phyloP scores from a whole-genome alignment of 2,797 vertebrate species.

The Periophthalmus magnuspinnatus region DNA sequence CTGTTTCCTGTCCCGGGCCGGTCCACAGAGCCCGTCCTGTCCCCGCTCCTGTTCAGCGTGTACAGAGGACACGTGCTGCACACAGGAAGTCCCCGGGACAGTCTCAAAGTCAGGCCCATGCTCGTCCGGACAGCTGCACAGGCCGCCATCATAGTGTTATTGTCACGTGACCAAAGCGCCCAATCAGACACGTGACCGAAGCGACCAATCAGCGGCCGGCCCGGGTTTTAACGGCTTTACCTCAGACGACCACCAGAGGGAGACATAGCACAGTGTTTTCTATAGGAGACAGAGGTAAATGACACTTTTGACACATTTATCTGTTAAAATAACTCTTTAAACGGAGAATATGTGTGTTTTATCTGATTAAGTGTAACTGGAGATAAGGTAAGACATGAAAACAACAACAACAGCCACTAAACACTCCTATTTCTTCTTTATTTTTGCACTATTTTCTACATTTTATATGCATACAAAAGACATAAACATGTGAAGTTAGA shows the following conservation, averaged over 20 bases:
- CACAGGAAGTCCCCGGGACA: conserved; percentile 61
- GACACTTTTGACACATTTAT: background rate
- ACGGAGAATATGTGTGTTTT: background rate
- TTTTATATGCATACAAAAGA: too few species aligned
- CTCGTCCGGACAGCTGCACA: conserved; percentile 67
- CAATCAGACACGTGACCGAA: too few species aligned
- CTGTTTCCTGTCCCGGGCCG: conserved; percentile 62
- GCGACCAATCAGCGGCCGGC: conserved; percentile 56
- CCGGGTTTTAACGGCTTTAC: background rate
- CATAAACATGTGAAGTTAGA: too few species aligned
- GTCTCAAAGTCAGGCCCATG: conserved; percentile 73
- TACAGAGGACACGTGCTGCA: conserved; percentile 64
- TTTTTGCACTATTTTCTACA: too few species aligned
- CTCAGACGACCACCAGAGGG: conserved; percentile 45
- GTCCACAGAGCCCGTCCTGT: conserved; percentile 27
- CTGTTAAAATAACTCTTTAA: too few species aligned
- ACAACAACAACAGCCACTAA: background rate
- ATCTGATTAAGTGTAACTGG: background rate
- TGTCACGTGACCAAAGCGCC: conserved; percentile 65
- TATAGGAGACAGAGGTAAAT: background rate
- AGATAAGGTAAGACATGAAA: background rate
- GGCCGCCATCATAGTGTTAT: conserved; percentile 78
- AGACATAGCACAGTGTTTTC: conserved; percentile 20
- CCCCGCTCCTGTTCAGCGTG: conserved; percentile 46
- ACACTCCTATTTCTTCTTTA: too few species aligned